Evolutionary conservation across 1,140 invertebrate genomes (phyloP), one percentile per base, ranked within the genome.

Genomic region (Papilio xuthus): DNA sequence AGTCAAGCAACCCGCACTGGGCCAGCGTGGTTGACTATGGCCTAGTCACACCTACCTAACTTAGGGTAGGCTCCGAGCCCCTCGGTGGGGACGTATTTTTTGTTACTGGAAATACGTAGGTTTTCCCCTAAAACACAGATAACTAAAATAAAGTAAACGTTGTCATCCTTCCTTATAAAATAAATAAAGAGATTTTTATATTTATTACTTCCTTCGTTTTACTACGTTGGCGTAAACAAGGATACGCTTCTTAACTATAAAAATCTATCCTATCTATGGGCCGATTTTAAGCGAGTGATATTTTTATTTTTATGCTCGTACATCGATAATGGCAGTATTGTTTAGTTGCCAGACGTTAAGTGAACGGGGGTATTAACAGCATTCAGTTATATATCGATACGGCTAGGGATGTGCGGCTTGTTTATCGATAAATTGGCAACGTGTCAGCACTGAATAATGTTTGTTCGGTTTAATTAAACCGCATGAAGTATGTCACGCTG

Each of bases 271-370:
- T 80, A 72, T 78, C 44, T 53, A 60, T 69, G 79, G 78, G 71
- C 77, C 77, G 60, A 67, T 32, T 67, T 26, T 67, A 67, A 78
- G 78, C 72, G 76, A 67, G 80, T 67, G 75, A 79, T 80, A 81
- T 77, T 80, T 80, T 70, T 77, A 81, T 83, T 84, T 86, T 84
- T 86, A 86, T 84, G 83, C 85, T 83, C 83, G 83, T 80, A 82
- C 53, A 77, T 72, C 47, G 80, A 84, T 86, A 86, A 86, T 84
- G 77, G 81, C 50, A 50, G 80, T 37, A 80, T 81, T 86, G 82
- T 81, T 86, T 84, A 78, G 81, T 78, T 81, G 50, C 67, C 63
- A 77, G 78, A 81, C 79, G 79, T 73, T 84, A 80, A 85, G 81
- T 82, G 79, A 79, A 83, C 78, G 77, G 78, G 83, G 75, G 70